Evolutionary conservation across 2,888 invertebrate genomes (phyloP).

Genomic region (Drosophila testacea): DNA sequence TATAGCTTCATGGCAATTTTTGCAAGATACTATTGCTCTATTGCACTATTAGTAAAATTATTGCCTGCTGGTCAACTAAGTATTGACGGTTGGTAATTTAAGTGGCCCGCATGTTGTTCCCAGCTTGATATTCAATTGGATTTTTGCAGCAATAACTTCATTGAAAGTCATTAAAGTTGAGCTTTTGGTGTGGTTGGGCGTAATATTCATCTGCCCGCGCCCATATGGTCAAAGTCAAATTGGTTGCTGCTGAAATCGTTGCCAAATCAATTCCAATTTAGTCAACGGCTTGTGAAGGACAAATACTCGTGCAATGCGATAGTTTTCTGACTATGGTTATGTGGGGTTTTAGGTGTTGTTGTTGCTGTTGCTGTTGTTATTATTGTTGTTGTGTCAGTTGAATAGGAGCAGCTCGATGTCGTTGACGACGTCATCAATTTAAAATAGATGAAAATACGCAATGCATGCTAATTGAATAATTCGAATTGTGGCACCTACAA

Average conservation of each 20-base stretch:
- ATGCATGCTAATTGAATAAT: constrained; percentile 80
- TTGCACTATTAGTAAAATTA: neutral
- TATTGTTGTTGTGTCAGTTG: constrained; percentile 15
- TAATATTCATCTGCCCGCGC: constrained; percentile 70
- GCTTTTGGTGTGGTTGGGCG: constrained; percentile 7
- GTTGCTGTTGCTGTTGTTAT: constrained; percentile 4
- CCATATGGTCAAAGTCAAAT: constrained; percentile 68
- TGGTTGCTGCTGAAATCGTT: constrained; percentile 55
- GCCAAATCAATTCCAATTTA: constrained; percentile 80
- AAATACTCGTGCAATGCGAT: constrained; percentile 30
- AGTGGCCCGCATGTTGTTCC: constrained; percentile 47
- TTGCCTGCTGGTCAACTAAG: constrained; percentile 11
- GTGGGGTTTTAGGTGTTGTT: constrained; percentile 21
- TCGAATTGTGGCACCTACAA: constrained; percentile 79
- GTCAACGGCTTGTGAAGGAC: constrained; percentile 73
- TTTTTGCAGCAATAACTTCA: constrained; percentile 27
- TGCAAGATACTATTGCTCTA: no score
- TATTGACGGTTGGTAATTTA: constrained; percentile 16
- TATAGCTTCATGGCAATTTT: no score
- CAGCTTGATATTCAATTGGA: constrained; percentile 34
- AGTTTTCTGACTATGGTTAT: constrained; percentile 28
- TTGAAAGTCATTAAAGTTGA: constrained; percentile 44
- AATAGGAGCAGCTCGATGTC: constrained; percentile 64
- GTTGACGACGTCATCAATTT: constrained; percentile 76
- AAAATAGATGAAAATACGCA: constrained; percentile 79